Percentiles rank a stretch among this genome's conserved stretches.
Evolutionary conservation across 2,797 vertebrate genomes (phyloP).

Genomic region (Karalla daura): DNA sequence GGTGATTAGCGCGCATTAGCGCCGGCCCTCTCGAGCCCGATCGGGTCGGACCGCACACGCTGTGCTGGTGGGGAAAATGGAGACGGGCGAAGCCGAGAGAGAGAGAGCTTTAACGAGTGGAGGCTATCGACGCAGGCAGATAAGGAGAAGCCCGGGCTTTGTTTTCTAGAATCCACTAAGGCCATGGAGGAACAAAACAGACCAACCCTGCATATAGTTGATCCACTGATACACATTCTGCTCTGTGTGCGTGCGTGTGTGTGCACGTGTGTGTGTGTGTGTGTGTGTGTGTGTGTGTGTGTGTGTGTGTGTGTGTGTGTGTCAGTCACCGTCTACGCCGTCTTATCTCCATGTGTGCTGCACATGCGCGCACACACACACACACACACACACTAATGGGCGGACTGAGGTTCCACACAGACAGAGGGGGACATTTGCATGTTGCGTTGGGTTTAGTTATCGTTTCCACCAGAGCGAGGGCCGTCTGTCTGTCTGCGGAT

Average conservation of each 20-base stretch:
- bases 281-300: too few relatives aligned
- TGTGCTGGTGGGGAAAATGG: slow-evolving; percentile 3
- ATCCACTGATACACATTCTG: slow-evolving; percentile 14
- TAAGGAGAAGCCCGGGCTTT: background rate
- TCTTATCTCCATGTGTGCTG: slow-evolving; percentile 23
- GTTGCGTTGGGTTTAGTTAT: too few relatives aligned
- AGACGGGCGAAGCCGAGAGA: slow-evolving; percentile 3
- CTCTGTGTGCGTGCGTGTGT: too few relatives aligned
- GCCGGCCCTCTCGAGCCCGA: too few relatives aligned
- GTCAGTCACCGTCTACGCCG: too few relatives aligned
- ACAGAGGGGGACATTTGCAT: slow-evolving; percentile 56
- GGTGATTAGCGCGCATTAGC: too few relatives aligned
- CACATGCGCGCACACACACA: slow-evolving; percentile 20
- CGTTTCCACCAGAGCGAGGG: slow-evolving; percentile 46
- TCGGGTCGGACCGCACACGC: background rate
- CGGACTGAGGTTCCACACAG: slow-evolving; percentile 2
- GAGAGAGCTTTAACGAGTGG: slow-evolving; percentile 11
- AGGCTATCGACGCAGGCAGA: background rate
- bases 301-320: too few relatives aligned
- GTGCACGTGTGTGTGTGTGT: too few relatives aligned
- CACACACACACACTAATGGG: slow-evolving; percentile 4
- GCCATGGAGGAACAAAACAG: background rate
- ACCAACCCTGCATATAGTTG: background rate
- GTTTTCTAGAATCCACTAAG: background rate
- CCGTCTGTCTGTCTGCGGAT: slow-evolving; percentile 42